Conservation (phyloP, 2,797 vertebrate genomes). For the Cyclopterus lumpus region DNA sequence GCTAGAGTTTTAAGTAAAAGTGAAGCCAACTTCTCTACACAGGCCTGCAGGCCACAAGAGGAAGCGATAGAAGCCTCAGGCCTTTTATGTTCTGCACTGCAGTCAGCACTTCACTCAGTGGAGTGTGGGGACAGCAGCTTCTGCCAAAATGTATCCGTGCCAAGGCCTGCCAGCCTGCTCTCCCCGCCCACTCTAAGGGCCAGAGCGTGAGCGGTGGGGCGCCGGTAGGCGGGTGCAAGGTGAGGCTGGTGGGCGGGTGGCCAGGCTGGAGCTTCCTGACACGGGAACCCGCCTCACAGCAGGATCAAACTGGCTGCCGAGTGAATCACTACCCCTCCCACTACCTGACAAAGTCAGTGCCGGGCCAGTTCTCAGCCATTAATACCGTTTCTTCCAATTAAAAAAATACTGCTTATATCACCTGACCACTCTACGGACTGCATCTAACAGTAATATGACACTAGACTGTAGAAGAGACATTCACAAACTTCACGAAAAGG, state of each 20-base stretch:
- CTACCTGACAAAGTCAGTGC: constrained; percentile 73
- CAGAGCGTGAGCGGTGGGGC: constrained; percentile 81
- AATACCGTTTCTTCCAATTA: constrained; percentile 75
- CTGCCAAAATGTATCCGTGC: constrained; percentile 79
- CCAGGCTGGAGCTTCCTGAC: constrained; percentile 86
- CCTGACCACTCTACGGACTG: constrained; percentile 28
- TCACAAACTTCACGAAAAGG: constrained; percentile 13
- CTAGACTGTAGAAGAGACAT: constrained; percentile 24
- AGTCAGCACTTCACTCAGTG: constrained; percentile 77
- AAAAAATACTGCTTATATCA: constrained; percentile 56
- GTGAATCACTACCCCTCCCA: constrained; percentile 85
- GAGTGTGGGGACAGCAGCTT: constrained; percentile 79
- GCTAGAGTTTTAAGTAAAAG: constrained; percentile 59
- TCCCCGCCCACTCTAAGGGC: constrained; percentile 84
- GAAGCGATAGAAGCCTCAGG: constrained; percentile 72
- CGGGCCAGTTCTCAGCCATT: constrained; percentile 68
- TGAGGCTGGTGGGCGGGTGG: constrained; percentile 84
- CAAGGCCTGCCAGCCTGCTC: constrained; percentile 80
- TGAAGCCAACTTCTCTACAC: constrained; percentile 63
- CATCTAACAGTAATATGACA: constrained; percentile 33
- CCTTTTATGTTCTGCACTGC: constrained; percentile 80
- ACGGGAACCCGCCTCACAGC: constrained; percentile 82
- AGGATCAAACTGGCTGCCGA: constrained; percentile 81
- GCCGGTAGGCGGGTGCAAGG: constrained; percentile 81
- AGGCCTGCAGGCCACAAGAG: constrained; percentile 75